Base-by-base conservation (phyloP, 2,888 invertebrate genomes). In the Furcula furcula region DNA sequence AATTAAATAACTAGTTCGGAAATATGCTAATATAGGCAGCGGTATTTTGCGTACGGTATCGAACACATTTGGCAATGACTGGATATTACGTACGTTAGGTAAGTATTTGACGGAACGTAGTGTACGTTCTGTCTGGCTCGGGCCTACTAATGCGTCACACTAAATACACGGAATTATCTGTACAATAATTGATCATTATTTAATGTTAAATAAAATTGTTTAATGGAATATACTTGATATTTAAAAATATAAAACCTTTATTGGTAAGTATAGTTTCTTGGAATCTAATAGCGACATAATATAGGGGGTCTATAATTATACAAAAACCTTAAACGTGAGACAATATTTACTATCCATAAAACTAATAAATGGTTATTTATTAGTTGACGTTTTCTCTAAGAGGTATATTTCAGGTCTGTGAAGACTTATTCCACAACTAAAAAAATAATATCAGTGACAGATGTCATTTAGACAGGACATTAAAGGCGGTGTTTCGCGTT, bases 401-500 rank as follows among this genome's bases (percentile, higher is more conserved):
- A n/a, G n/a, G n/a, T n/a, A n/a, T n/a, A n/a, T n/a, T n/a, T n/a
- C n/a, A n/a, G n/a, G n/a, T n/a, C n/a, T n/a, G n/a, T n/a, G n/a
- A n/a, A n/a, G n/a, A n/a, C n/a, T n/a, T n/a, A n/a, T n/a, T n/a
- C n/a, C n/a, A n/a, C n/a, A n/a, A n/a, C n/a, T n/a, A n/a, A n/a
- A n/a, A n/a, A n/a, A n/a, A n/a, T n/a, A n/a, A n/a, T 2, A 20
- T 20, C n/a, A 7, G 7, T 20, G 7, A 20, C 20, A 20, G 10
- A 22, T 22, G 22, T 10, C 22, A 22, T 22, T 22, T 22, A 2
- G 6, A 4, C 9, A 14, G 26, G 7, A 9, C 14, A 14, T 7
- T 26, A 12, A n/a, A n/a, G n/a, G 14, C n/a, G 26, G 0, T 6
- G 12, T 10, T 52, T 54, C 51, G 55, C 55, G 48, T 48, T n/a